Base-by-base conservation (phyloP, 2,888 invertebrate species). In the Cheilosia variabilis region DNA sequence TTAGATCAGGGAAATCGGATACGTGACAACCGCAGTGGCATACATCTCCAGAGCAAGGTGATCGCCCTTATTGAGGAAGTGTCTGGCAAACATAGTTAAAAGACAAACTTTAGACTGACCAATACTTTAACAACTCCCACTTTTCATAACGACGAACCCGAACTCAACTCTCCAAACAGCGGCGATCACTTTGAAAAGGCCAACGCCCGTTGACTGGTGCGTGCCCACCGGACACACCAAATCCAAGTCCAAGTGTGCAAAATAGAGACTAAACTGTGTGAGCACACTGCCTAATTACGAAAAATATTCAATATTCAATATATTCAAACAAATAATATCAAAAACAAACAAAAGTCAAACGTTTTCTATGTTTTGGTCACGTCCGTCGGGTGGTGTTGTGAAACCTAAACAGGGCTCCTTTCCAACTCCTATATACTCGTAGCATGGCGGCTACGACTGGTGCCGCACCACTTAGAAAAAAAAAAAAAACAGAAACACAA, bases 331-430 rank as follows among this genome's bases (percentile, higher is more conserved):
- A 52, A 66, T 55, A 62, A 72, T 62, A 63, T 63, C 43, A 27
- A 57, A 72, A 65, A 17, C 43, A 62, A 77, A 73, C 41, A 63
- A 63, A 62, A 73, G 15, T 43, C 63, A 73, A 66, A 73, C 73
- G 63, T 45, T 79, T 79, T 79, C 57, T 69, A 52, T 75, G 75
- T 75, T 79, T 80, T 76, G 80, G 69, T 84, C 84, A 84, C 80
- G 84, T 84, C 62, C 79, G 53, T 55, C 60, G 55, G 53, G 71
- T 57, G 75, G 66, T 60, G 84, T 76, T 80, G 58, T 84, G 84
- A 63, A 84, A 84, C 75, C 66, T 60, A 76, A 84, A 65, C 34
- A 75, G 79, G 65, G 75, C 63, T 75, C 73, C 62, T 72, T 62
- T 15, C 13, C 24, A 52, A 10, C 52, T 22, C 24, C 50, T 13